These are phyloP conservation scores for Siniperca knerii DNA, from an alignment of 2,113 vertebrate species.

Conservation along the genomic window DNA sequence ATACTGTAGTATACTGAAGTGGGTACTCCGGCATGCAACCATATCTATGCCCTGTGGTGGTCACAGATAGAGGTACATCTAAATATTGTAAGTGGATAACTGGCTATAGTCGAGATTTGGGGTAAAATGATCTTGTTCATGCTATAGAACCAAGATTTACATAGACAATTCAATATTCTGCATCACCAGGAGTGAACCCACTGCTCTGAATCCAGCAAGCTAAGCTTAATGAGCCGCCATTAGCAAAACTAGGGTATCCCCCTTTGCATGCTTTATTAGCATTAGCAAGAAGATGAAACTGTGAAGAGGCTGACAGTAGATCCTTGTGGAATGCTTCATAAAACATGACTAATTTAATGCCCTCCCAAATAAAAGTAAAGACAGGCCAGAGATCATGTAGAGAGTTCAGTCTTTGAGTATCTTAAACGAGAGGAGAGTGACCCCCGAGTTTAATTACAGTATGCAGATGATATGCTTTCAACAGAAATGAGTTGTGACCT, in stretches of 20 bases:
- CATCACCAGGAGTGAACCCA: constrained; percentile 36
- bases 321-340: constrained; percentile 59
- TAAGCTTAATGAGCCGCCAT: constrained; percentile 63
- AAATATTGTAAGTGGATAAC: constrained; percentile 10
- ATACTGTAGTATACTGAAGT: background rate
- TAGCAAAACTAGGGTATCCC: constrained; percentile 70
- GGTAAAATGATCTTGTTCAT: background rate
- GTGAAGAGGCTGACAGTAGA: constrained; percentile 58
- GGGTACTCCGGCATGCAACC: background rate
- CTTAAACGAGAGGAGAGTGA: constrained; percentile 36
- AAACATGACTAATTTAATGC: constrained; percentile 65
- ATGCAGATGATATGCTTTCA: constrained; percentile 44
- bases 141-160: constrained; percentile 26
- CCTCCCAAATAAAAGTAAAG: constrained; percentile 63
- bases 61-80: background rate
- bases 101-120: constrained; percentile 9
- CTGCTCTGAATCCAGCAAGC: constrained; percentile 60
- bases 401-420: constrained; percentile 49
- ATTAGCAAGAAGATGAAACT: constrained; percentile 65
- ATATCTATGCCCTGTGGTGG: background rate
- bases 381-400: constrained; percentile 40
- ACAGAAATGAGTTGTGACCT: constrained; percentile 60
- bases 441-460: constrained; percentile 61
- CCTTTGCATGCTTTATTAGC: constrained; percentile 67
- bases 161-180: constrained; percentile 37